Percentiles rank a stretch among this genome's conserved stretches.
phyloP scores from a whole-genome alignment of 2,797 vertebrate genomes.

The Melanotaenia boesemani region DNA sequence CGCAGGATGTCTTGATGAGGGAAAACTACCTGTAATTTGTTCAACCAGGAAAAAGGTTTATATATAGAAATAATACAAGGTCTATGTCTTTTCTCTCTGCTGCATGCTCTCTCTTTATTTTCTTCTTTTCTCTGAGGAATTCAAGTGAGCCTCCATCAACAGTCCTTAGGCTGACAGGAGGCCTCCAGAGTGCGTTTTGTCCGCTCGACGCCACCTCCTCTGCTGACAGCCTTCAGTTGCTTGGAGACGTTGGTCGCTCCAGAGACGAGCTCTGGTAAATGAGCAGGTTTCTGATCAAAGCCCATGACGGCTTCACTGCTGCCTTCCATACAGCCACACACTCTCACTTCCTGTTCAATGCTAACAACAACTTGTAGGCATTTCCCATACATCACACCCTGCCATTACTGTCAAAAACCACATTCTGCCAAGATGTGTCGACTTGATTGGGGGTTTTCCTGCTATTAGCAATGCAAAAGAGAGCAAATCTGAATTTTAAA shows the following conservation, averaged over 20 bases:
- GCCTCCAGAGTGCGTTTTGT: slow-evolving; percentile 76
- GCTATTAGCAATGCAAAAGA: slow-evolving; percentile 72
- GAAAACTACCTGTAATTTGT: slow-evolving; percentile 78
- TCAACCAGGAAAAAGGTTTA: slow-evolving; percentile 79
- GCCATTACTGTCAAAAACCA: slow-evolving; percentile 65
- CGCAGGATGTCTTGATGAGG: slow-evolving; percentile 59
- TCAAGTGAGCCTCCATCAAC: slow-evolving; percentile 59
- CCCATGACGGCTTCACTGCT: slow-evolving; percentile 57
- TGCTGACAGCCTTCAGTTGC: slow-evolving; percentile 79
- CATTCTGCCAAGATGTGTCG: slow-evolving; percentile 35
- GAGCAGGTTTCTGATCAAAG: slow-evolving; percentile 81
- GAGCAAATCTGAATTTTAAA: slow-evolving; percentile 67
- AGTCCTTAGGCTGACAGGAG: slow-evolving; percentile 73
- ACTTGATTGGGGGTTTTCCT: slow-evolving; percentile 49
- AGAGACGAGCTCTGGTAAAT: slow-evolving; percentile 76
- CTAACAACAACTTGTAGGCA: slow-evolving; percentile 37
- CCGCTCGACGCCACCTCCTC: slow-evolving; percentile 66
- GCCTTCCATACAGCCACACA: slow-evolving; percentile 38
- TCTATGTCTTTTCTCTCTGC: slow-evolving; percentile 7
- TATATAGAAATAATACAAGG: slow-evolving; percentile 65
- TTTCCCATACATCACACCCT: slow-evolving; percentile 29
- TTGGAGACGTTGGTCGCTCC: slow-evolving; percentile 75
- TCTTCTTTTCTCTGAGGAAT: slow-evolving; percentile 36
- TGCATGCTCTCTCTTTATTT: slow-evolving; percentile 6
- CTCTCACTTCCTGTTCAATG: slow-evolving; percentile 57